Base-by-base conservation (phyloP, 1,140 invertebrate genomes). In the Hylaeus anthracinus region DNA sequence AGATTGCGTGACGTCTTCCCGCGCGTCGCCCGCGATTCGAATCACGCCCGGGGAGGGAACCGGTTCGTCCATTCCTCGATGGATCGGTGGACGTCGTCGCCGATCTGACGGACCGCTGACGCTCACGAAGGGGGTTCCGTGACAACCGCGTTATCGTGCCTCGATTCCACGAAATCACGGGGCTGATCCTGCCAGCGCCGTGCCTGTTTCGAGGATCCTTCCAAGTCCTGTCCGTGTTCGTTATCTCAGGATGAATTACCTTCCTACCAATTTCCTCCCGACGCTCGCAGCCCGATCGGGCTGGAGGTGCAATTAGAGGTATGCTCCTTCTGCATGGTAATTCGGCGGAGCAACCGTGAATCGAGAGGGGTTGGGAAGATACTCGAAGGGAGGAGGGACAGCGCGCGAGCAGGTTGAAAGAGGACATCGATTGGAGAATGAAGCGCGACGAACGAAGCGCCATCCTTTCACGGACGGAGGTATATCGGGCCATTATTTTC, bases 401-500 rank as follows among this genome's bases (percentile, higher is more conserved):
- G 41, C 2, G 4, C 39, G 8, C 5, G 39, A 9, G 45, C 65
- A 1, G 65, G 8, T 43, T 6, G 65, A 51, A 51, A 82, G 64
- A 63, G 43, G 39, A 41, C 5, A 43, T 39, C 43, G 9, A n/a
- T 14, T 12, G 41, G 15, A 58, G 58, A 72, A 77, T 41, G 75
- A 65, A 74, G 67, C 61, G 79, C 73, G 64, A 41, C 66, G 72
- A 83, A 79, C 71, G 80, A 65, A 85, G 58, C 70, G 72, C 72
- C 71, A 81, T 84, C 72, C 72, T 70, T 81, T 61, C 58, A 61
- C 71, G 70, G 74, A 56, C 84, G 56, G 72, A 78, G 70, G 81
- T 84, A 86, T 88, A 90, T 90, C 82, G 82, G 73, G 72, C 81
- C 87, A 90, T 91, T 91, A 90, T 90, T 91, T 92, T 91, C 86